Base-by-base conservation (phyloP, 1,140 invertebrate genomes). In the Heliothis subflexa region DNA sequence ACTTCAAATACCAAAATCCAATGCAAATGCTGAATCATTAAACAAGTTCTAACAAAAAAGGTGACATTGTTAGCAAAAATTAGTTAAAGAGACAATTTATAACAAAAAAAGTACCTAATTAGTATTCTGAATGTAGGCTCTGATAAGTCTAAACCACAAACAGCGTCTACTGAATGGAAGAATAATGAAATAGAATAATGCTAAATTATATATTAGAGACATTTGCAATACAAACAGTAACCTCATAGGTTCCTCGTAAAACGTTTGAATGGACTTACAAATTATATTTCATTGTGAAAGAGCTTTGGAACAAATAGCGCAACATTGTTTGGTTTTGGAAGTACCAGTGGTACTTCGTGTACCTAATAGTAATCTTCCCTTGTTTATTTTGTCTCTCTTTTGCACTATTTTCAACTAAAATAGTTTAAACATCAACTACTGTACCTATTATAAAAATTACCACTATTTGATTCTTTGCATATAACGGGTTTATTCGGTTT, bases 311-410 rank as follows among this genome's bases (percentile, higher is more conserved):
- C 11, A 49, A 66, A 66, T 66, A 40, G 28, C 7, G 40, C 14
- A 49, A 66, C 62, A 49, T 1, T 66, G 45, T 66, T 66, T 66
- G 21, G 62, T 9, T 49, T 66, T 49, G 18, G 45, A 18, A 66
- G 18, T 45, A 49, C n/a, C 11, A 5, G 16, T 13, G 12, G 7
- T 4, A 21, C 40, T 16, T 49, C 45, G 16, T 40, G 33, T 40
- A 33, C 3, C n/a, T n/a, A 40, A 40, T 9, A 40, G 33, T 40
- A 7, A 9, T 3, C 33, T 40, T 9, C 33, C 33, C 33, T 7
- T 40, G 33, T 40, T 7, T 40, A 40, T 40, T n/a, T 9, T 40
- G 33, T 40, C 4, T 7, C 0, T 40, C 0, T 40, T 3, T 40
- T 40, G 5, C 5, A 40, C 4, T 40, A 9, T 40, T 40, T 40